Conservation (phyloP, 1,140 invertebrate species). For the Acromyrmex charruanus region DNA sequence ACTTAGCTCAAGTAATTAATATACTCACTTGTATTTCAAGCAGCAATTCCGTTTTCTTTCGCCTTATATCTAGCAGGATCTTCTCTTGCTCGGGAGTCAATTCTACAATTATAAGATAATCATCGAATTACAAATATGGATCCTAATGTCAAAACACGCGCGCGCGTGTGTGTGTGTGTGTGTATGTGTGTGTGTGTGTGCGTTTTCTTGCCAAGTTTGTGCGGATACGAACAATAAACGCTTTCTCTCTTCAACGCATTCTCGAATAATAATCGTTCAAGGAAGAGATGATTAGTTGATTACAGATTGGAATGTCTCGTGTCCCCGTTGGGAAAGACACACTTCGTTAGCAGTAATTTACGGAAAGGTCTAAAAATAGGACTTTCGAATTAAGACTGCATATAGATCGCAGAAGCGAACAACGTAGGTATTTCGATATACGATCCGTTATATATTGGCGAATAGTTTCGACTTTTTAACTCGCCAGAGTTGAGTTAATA, state of each 20-base stretch:
- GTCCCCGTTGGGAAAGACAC: constrained; percentile 41
- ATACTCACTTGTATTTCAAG: constrained; percentile 96
- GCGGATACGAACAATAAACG: background rate
- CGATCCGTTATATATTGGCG: background rate
- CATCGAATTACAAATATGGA: constrained; percentile 4
- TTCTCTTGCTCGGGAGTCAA: constrained; percentile 96
- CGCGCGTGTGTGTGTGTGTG: too few species aligned
- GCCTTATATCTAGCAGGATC: constrained; percentile 94
- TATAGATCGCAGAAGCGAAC: constrained; percentile 43
- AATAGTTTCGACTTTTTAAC: background rate
- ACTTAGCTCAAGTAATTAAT: background rate
- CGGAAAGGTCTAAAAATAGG: constrained; percentile 79
- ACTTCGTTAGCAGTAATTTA: constrained; percentile 80
- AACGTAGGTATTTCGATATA: constrained; percentile 10
- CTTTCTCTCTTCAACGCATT: background rate
- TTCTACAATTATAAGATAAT: constrained; percentile 89
- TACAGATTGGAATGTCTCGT: constrained; percentile 31
- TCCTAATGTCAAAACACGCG: background rate
- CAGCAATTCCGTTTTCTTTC: constrained; percentile 95
- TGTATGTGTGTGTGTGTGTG: too few species aligned
- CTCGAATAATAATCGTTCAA: background rate
- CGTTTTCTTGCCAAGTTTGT: too few species aligned
- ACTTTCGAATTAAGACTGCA: constrained; percentile 73
- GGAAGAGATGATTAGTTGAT: constrained; percentile 9
- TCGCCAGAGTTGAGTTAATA: background rate